Conservation (phyloP, 2,888 invertebrate genomes). For the Aporophyla nigra region DNA sequence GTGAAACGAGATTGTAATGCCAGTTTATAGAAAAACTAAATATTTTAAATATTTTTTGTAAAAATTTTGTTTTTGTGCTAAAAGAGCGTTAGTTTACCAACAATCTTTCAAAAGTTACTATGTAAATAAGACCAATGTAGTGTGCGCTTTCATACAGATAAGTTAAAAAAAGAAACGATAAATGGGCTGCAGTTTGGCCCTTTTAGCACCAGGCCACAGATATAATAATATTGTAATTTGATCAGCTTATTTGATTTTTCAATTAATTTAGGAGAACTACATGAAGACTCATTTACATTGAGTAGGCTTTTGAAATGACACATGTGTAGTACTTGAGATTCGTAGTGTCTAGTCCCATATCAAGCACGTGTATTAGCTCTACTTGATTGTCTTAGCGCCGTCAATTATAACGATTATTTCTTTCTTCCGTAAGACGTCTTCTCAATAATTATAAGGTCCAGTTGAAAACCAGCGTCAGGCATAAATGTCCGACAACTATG, state of each 20-base stretch:
- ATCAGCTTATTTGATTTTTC: not conserved
- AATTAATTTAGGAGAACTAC: not conserved
- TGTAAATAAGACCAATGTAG: too few relatives aligned
- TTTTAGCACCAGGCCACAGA: too few relatives aligned
- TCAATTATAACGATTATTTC: not conserved
- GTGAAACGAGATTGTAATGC: too few relatives aligned
- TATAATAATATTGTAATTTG: not conserved
- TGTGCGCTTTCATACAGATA: too few relatives aligned
- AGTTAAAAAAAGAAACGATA: too few relatives aligned
- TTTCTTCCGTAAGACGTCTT: not conserved
- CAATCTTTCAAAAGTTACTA: too few relatives aligned
- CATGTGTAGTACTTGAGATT: not conserved
- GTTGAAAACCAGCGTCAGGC: not conserved
- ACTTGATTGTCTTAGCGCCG: not conserved
- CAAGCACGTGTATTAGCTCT: not conserved
- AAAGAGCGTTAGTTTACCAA: too few relatives aligned
- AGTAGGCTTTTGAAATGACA: conserved; percentile 19
- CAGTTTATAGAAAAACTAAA: too few relatives aligned
- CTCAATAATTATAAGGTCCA: not conserved
- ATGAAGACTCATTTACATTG: not conserved
- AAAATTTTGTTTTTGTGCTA: too few relatives aligned
- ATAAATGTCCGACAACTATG: too few relatives aligned
- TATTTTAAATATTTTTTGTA: too few relatives aligned
- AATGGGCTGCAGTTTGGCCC: too few relatives aligned
- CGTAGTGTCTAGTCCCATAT: not conserved